Conservation (phyloP, 2,888 invertebrate genomes). For the Diloba caeruleocephala region DNA sequence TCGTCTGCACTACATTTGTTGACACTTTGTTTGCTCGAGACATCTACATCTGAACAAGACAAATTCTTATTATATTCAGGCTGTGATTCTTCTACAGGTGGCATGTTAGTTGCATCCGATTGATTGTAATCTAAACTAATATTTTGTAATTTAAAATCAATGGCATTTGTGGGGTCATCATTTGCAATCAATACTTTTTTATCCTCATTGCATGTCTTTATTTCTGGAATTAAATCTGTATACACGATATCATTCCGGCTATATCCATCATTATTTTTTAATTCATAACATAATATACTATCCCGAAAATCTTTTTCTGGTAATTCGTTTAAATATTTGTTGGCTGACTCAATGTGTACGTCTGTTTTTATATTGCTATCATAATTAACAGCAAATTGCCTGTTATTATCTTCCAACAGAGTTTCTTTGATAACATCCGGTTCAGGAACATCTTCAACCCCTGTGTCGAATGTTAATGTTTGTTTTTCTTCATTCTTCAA, state of each 20-base stretch:
- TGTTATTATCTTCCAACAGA: slow-evolving; percentile 4
- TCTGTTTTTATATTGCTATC: slow-evolving; percentile 15
- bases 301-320: slow-evolving; percentile 60
- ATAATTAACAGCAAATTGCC: slow-evolving; percentile 4
- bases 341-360: slow-evolving; percentile 13
- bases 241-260: not conserved
- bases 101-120: slow-evolving; percentile 8
- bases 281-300: slow-evolving; percentile 24
- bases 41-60: not conserved
- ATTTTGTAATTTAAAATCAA: slow-evolving; percentile 34
- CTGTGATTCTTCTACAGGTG: slow-evolving; percentile 16
- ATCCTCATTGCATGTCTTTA: slow-evolving; percentile 1
- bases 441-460: slow-evolving; percentile 4
- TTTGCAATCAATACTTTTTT: slow-evolving; percentile 1
- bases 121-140: slow-evolving; percentile 28
- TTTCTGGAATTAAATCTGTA: slow-evolving; percentile 1
- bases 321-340: slow-evolving; percentile 48
- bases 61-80: slow-evolving; percentile 7
- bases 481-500: slow-evolving; percentile 69
- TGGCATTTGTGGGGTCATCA: slow-evolving; percentile 14
- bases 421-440: slow-evolving; percentile 10
- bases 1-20: slow-evolving; percentile 1
- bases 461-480: slow-evolving; percentile 5
- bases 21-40: slow-evolving; percentile 9
- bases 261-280: slow-evolving; percentile 1